Percentiles rank a stretch among this genome's conserved stretches.
Evolutionary conservation across 2,797 vertebrate genomes (phyloP).

Genomic region (Cetoscarus ocellatus): DNA sequence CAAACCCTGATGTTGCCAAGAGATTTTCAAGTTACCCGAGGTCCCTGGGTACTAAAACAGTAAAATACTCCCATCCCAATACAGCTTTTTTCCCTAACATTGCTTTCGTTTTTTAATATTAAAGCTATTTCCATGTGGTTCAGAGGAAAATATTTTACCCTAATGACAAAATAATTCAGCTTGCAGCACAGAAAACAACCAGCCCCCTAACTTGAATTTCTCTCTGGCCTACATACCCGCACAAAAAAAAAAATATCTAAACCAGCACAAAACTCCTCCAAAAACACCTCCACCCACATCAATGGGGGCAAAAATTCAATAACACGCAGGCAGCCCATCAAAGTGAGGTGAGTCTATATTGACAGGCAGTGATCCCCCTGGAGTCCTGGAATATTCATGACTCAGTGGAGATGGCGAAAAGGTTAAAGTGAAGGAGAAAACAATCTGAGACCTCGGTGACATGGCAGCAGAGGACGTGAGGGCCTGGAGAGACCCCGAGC

Average conservation of each 20-base stretch:
- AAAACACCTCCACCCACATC: slow-evolving; percentile 11
- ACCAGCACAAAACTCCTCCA: slow-evolving; percentile 7
- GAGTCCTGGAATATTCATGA: slow-evolving; percentile 46
- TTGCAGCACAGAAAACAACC: slow-evolving; percentile 17
- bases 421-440: slow-evolving; percentile 44
- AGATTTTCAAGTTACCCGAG: too few relatives aligned
- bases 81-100: too few relatives aligned
- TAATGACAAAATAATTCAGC: neutral
- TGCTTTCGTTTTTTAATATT: too few relatives aligned
- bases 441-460: slow-evolving; percentile 16
- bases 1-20: too few relatives aligned
- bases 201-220: slow-evolving; percentile 9
- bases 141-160: too few relatives aligned
- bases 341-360: slow-evolving; percentile 15
- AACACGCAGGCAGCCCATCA: slow-evolving; percentile 9
- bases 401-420: slow-evolving; percentile 24
- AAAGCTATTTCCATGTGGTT: neutral
- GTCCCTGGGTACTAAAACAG: too few relatives aligned
- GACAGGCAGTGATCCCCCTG: neutral
- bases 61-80: too few relatives aligned
- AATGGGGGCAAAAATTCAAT: neutral
- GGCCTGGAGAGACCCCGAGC: slow-evolving; percentile 35
- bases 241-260: neutral
- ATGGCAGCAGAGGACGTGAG: slow-evolving; percentile 20
- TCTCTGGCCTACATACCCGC: slow-evolving; percentile 12